Conservation (phyloP, 2,888 invertebrate species). For the Clunio marinus region DNA sequence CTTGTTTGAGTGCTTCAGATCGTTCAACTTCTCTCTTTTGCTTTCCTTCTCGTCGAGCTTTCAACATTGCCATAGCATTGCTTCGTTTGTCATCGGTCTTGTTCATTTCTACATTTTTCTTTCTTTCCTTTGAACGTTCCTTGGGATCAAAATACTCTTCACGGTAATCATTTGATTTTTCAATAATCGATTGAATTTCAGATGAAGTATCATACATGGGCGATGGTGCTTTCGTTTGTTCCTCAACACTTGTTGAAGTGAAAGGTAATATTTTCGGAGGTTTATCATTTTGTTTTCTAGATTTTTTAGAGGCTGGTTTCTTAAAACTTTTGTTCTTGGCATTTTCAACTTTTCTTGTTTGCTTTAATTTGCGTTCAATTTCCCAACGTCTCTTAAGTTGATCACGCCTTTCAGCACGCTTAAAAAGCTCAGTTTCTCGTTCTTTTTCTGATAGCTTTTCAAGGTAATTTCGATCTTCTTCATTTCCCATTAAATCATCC, state of each 20-base stretch:
- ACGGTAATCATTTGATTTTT: neutral
- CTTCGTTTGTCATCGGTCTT: slow-evolving; percentile 81
- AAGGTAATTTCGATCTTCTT: slow-evolving; percentile 83
- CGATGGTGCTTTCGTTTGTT: slow-evolving; percentile 40
- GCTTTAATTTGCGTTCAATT: slow-evolving; percentile 86
- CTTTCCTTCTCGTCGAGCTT: slow-evolving; percentile 87
- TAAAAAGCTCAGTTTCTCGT: slow-evolving; percentile 94
- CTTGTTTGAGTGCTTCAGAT: slow-evolving; percentile 56
- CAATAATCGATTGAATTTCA: slow-evolving; percentile 43
- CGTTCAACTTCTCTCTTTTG: slow-evolving; percentile 66
- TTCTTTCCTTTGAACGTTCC: slow-evolving; percentile 73
- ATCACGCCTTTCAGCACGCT: slow-evolving; percentile 91
- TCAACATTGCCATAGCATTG: slow-evolving; percentile 87
- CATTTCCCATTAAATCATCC: slow-evolving; percentile 95
- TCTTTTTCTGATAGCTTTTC: slow-evolving; percentile 95
- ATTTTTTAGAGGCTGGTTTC: slow-evolving; percentile 51
- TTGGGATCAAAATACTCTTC: slow-evolving; percentile 62
- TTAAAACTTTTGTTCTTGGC: slow-evolving; percentile 54
- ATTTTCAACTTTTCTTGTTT: slow-evolving; percentile 73
- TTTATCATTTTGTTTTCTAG: slow-evolving; percentile 52
- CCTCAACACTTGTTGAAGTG: slow-evolving; percentile 46
- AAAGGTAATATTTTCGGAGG: slow-evolving; percentile 46
- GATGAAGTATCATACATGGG: slow-evolving; percentile 41
- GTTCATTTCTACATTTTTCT: slow-evolving; percentile 86
- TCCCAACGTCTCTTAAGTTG: slow-evolving; percentile 92